Evolutionary conservation across 2,113 vertebrate species (phyloP), one percentile per base, ranked within the genome.

Genomic region (Romanogobio albipinnatus): DNA sequence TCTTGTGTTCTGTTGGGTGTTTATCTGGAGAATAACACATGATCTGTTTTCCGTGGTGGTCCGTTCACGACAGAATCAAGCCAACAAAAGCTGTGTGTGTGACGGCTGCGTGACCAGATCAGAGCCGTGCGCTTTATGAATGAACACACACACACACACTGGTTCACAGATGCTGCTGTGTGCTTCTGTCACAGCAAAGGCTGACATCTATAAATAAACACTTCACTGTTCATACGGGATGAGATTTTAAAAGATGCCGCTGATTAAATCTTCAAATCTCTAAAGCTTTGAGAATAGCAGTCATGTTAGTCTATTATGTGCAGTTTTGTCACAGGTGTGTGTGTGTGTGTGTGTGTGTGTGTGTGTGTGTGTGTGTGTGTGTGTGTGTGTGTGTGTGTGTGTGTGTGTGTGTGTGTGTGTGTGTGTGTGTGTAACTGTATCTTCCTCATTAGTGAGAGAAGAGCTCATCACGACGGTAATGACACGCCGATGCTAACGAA

Each of bases 401-500:
- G 22, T 17, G 17, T 29, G 79, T 49, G 22, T 43, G 33, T 73
- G 70, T 45, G 6, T 6, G 11, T 15, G n/a, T 26, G n/a, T 3
- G 4, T 24, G 45, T 5, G 4, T 2, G 47, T 22, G 33, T 80
- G 84, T 77, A 71, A 86, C 85, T 71, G 70, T 68, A 85, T 58
- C 86, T 51, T 22, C 56, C 11, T 61, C 76, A 58, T 87, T 74
- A 61, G 66, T 64, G 47, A 17, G 76, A 84, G 56, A 24, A 19
- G 61, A 74, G 26, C 26, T 82, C 17, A 22, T 47, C 81, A 80
- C 49, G 49, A 70, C 62, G 26, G 62, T 43, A 61, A 45, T 79
- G 56, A 58, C 73, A 75, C n/a, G 5, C 17, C 0, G 43, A 26
- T n/a, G 49, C 84, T 89, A 87, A 90, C 84, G 17, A 81, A 82